Evolutionary conservation across 2,797 vertebrate genomes (phyloP).

Genomic region (Sebastes nivosus): DNA sequence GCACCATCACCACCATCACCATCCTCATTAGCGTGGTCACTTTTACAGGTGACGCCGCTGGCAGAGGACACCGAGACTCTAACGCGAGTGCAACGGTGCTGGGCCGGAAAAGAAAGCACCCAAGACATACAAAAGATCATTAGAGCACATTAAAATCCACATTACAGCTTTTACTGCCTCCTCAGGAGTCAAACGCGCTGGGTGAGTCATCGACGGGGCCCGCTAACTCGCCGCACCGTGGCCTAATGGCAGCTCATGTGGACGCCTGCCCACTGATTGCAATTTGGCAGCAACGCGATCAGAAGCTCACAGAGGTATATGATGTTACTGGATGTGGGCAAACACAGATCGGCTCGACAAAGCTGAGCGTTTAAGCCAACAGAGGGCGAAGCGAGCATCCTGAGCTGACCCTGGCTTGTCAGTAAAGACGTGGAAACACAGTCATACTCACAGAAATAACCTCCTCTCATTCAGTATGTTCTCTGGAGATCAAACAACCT

Average conservation of each 20-base stretch:
- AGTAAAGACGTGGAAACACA: constrained; percentile 3
- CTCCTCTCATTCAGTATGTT: constrained; percentile 1
- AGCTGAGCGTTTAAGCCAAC: constrained; percentile 42
- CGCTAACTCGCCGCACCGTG: constrained; percentile 33
- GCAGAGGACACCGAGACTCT: neutral
- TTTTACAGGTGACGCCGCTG: constrained; percentile 69
- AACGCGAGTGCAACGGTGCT: neutral
- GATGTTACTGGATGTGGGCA: constrained; percentile 58
- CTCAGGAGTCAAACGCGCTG: constrained; percentile 58
- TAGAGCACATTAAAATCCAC: constrained; percentile 82
- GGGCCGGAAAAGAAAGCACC: constrained; percentile 17
- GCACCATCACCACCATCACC: constrained; percentile 40
- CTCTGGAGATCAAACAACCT: constrained; percentile 48
- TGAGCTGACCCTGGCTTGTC: constrained; percentile 19
- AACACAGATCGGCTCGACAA: constrained; percentile 32
- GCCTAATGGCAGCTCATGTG: constrained; percentile 63
- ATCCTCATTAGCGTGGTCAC: constrained; percentile 49
- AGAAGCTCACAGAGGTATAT: constrained; percentile 44
- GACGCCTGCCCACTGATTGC: constrained; percentile 67
- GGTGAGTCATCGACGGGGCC: constrained; percentile 66
- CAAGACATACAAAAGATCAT: constrained; percentile 68
- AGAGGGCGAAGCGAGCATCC: constrained; percentile 36
- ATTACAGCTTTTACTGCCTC: constrained; percentile 71
- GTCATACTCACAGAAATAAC: neutral
- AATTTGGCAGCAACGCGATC: constrained; percentile 56